Evolutionary conservation across 2,113 vertebrate genomes (phyloP), one percentile per base, ranked within the genome.

Genomic region (Pachypanchax playfairii): DNA sequence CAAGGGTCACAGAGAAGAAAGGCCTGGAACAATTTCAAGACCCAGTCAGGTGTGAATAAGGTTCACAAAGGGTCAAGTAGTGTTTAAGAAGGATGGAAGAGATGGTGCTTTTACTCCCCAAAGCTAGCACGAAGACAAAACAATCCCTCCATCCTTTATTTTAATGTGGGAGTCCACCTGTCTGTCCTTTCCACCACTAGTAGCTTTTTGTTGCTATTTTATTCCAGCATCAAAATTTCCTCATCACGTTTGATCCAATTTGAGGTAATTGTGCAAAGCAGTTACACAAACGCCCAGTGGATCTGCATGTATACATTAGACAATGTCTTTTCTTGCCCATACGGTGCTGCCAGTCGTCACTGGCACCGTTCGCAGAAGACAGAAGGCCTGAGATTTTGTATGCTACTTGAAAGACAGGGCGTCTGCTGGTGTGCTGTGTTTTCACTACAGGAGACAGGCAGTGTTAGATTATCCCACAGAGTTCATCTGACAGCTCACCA

Each of bases 31-130:
- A 79, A 84, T 80, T 71, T 80, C 62, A 73, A 49, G 64, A 65
- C 75, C 74, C 77, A 77, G 66, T 56, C 72, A 68, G 75, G 80
- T 85, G 73, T 81, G 80, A 87, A 77, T 33, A 48, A 60, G 79
- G 80, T 74, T 49, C 63, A 54, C 22, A 62, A 77, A 80, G 82
- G 66, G 79, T 81, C 74, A 88, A 75, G 69, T 64, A 70, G 63
- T 52, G 69, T 55, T 75, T 83, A 48, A 77, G 68, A 71, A 36
- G 43, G 36, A 76, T 28, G 36, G 51, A 69, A 62, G 28, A 71
- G 61, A 82, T 42, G 26, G 60, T 38, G 70, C 63, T 76, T 80
- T 79, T 56, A 77, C 69, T 33, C n/a, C 60, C 33, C 28, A 84
- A 72, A 79, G 24, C 61, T 41, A 71, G 53, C 52, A 62, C 33